phyloP scores from a whole-genome alignment of 2,797 vertebrate species.

The Cirrhinus mrigala region DNA sequence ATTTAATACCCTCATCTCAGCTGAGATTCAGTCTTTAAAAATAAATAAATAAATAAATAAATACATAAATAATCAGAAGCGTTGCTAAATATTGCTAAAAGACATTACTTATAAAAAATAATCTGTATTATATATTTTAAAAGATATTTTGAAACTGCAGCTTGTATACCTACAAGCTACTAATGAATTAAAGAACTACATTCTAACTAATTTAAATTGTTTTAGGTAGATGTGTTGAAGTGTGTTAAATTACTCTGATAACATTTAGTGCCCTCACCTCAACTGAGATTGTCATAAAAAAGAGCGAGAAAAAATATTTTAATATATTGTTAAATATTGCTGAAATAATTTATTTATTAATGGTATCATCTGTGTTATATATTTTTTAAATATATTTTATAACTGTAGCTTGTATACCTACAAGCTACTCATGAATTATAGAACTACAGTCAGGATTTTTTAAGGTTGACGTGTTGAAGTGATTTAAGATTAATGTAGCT shows the following conservation, averaged over 20 bases:
- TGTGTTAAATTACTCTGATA: background rate
- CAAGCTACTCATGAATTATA: background rate
- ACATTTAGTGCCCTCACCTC: background rate
- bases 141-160: background rate
- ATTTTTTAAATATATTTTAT: background rate
- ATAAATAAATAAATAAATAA: background rate
- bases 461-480: background rate
- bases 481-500: background rate
- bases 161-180: background rate
- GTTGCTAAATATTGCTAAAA: background rate
- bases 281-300: background rate
- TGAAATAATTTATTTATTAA: background rate
- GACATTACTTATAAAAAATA: background rate
- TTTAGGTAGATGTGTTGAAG: too few relatives aligned
- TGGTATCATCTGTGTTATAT: background rate
- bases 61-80: background rate
- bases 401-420: background rate
- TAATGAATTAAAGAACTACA: too few relatives aligned
- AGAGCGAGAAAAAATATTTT: too few relatives aligned
- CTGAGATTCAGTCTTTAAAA: background rate
- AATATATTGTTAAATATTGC: background rate
- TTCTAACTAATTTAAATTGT: too few relatives aligned
- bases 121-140: background rate
- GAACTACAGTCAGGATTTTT: background rate
- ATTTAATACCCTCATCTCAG: background rate